Evolutionary conservation across 2,797 vertebrate genomes (phyloP).

Genomic region (Anabacerthia variegaticeps): DNA sequence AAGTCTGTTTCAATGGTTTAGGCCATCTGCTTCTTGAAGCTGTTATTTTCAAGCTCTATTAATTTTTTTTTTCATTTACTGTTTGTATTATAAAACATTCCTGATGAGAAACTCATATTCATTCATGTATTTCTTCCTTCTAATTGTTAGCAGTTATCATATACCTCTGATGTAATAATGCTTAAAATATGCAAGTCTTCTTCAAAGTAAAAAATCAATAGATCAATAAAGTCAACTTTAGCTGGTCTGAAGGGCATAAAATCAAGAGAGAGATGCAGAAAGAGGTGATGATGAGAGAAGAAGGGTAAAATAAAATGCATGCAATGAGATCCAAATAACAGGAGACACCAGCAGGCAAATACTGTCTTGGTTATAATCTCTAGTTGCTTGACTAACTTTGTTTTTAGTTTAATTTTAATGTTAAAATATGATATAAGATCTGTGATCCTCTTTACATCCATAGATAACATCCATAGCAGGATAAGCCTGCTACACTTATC

Average conservation of each 20-base stretch:
- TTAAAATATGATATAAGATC: background rate
- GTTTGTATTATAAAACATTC: background rate
- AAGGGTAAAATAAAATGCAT: background rate
- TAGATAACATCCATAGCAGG: background rate
- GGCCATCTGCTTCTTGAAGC: background rate
- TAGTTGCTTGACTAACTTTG: background rate
- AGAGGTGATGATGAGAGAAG: background rate
- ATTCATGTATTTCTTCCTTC: background rate
- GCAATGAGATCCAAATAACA: background rate
- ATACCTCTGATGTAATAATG: background rate
- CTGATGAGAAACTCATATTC: background rate
- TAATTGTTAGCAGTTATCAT: background rate
- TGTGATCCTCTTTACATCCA: background rate
- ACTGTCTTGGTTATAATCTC: background rate
- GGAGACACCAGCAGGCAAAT: background rate
- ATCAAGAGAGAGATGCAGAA: background rate
- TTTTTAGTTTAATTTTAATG: background rate
- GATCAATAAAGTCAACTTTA: background rate
- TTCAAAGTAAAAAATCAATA: background rate
- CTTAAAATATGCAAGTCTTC: background rate
- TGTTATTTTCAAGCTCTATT: background rate
- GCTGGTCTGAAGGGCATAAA: background rate
- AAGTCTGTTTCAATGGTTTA: background rate
- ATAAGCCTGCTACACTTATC: background rate
- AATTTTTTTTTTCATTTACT: background rate